phyloP scores from a whole-genome alignment of 2,797 vertebrate genomes.

The Argyrosomus regius region DNA sequence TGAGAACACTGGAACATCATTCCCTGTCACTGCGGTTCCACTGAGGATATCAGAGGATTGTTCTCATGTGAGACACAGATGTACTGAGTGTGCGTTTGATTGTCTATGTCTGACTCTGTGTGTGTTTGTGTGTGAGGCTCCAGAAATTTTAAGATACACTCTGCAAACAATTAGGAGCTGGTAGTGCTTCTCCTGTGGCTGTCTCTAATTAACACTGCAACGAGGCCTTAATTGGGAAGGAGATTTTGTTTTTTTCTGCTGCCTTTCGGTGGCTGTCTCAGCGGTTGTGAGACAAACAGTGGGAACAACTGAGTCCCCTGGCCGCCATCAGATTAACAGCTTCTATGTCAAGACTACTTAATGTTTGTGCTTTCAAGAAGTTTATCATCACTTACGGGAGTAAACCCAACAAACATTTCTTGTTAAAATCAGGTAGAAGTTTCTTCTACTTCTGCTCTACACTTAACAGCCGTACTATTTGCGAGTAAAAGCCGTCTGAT shows the following conservation, averaged over 20 bases:
- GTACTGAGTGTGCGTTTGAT: conserved; percentile 44
- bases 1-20: conserved; percentile 80
- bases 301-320: conserved; percentile 54
- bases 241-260: conserved; percentile 58
- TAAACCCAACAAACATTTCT: conserved; percentile 10
- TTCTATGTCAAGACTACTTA: conserved; percentile 9
- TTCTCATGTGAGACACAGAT: conserved; percentile 83
- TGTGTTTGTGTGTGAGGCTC: conserved; percentile 55
- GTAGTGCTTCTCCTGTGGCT: conserved; percentile 85
- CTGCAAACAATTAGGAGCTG: conserved; percentile 91
- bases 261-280: conserved; percentile 58
- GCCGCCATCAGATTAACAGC: conserved; percentile 48
- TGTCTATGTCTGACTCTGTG: conserved; percentile 27
- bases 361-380: conserved; percentile 25
- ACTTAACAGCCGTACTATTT: conserved; percentile 42
- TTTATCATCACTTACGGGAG: conserved; percentile 22
- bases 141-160: conserved; percentile 87
- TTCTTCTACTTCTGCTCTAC: conserved; percentile 1
- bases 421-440: conserved; percentile 19
- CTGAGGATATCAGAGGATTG: conserved; percentile 76
- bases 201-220: conserved; percentile 91
- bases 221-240: conserved; percentile 81
- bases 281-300: conserved; percentile 50
- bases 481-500: conserved; percentile 66
- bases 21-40: conserved; percentile 79